Base-by-base conservation (phyloP, 1,140 invertebrate species). In the Pantala flavescens region DNA sequence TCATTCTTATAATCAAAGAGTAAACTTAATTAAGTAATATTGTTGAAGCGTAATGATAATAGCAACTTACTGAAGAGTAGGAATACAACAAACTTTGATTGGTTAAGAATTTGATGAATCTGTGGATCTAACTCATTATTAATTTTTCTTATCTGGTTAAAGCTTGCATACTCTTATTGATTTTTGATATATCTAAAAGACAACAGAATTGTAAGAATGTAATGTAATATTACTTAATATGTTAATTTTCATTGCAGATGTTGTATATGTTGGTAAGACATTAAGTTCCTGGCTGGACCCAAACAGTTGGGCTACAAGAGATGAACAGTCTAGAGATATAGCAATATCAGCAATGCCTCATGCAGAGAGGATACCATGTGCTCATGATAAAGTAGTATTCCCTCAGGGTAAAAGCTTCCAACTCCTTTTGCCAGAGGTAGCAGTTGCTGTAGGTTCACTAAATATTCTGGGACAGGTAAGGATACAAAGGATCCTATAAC, bases 311-410 rank as follows among this genome's bases (percentile, higher is more conserved):
- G 43, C 24, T 7, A 70, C 21, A 1, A n/a, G 74, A 12, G 43
- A 24, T 21, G 49, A 28, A 71, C 23, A 43, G 3, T 3, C 49
- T 14, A 63, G 12, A 5, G 49, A 16, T 21, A 19, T 63, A 1
- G 14, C 28, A 21, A 70, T 14, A 12, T 24, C 63, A 3, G 73
- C 77, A 10, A 72, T 75, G 28, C 78, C 78, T 12, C 76, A 78
- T 43, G n/a, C 74, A 73, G 76, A 78, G 74, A 49, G 73, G 24
- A 55, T 78, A 12, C 78, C 78, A 19, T 78, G 78, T 43, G 23
- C 71, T 7, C 36, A 71, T 12, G 78, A 78, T 36, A 43, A 43
- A 24, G 77, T 77, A 19, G 23, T 74, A 0, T 77, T 77, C 36
- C 77, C 77, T 0, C 16, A 36, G n/a, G 75, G 72, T 23, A 43